Evolutionary conservation across 2,888 invertebrate genomes (phyloP), one percentile per base, ranked within the genome.

Genomic region (Dicyrtoma fusca): DNA sequence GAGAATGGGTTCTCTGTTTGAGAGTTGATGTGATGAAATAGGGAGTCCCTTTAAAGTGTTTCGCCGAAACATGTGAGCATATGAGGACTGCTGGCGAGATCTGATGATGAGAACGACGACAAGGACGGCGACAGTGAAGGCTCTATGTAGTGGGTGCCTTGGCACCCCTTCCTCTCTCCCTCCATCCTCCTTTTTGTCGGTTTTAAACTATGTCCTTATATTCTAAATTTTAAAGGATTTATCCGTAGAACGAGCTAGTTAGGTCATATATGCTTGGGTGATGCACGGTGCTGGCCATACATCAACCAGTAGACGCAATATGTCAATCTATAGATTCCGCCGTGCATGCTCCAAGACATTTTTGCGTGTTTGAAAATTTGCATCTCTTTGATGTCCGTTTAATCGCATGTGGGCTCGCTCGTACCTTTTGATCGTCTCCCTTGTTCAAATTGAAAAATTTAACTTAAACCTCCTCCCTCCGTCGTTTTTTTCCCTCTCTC

Each of bases 351-450:
- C 65, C 57, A 57, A 51, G 2, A 17, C 72, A 45, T 74, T 71
- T 73, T 70, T 74, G 70, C 69, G 64, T 76, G 73, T 72, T 69
- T 71, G 62, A 71, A 11, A 69, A 80, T 80, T 80, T 80, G 77
- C 80, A 80, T 80, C 76, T 68, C 78, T 80, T 80, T 80, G 78
- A 80, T 80, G 78, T 76, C 73, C 72, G 61, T 76, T 76, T 78
- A 79, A 79, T 79, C 79, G 72, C 74, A 74, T 80, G 78, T 74
- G 76, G 76, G 77, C 77, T 76, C 75, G 77, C 77, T 76, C 75
- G 69, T 73, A 75, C 76, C 76, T 74, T 74, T 76, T 74, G 74
- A 76, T 77, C 75, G 64, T 68, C 74, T 72, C 70, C 69, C 72
- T 75, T 61, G 47, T 65, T 59, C 65, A 55, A 59, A 66, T 66